A percentile compares a stretch with the other conserved stretches of the same genome.
Conservation (phyloP, 2,797 vertebrate genomes). For the Coregonus sp. region DNA sequence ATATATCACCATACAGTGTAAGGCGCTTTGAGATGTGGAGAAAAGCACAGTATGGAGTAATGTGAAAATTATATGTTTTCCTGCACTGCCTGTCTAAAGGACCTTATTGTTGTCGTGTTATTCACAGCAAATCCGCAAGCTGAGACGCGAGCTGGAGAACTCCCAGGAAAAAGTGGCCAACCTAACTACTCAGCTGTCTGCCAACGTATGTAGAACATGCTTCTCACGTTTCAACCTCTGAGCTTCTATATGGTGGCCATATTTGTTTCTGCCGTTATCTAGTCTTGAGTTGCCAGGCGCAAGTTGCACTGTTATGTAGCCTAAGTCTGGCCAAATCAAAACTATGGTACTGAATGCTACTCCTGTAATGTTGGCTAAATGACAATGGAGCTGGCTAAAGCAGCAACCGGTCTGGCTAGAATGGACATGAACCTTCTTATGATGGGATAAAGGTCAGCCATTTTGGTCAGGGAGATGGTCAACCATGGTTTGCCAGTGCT, state of each 20-base stretch:
- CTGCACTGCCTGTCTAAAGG: background rate
- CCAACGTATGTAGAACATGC: slow-evolving; percentile 82
- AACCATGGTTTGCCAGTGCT: too few species aligned
- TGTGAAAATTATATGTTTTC: background rate
- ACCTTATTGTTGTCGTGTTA: slow-evolving; percentile 16
- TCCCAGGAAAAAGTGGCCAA: slow-evolving; percentile 96
- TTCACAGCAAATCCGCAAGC: slow-evolving; percentile 92
- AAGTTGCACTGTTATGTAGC: background rate
- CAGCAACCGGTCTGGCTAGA: too few species aligned
- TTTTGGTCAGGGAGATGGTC: too few species aligned
- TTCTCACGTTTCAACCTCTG: background rate
- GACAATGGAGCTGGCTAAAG: too few species aligned
- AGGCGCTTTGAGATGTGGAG: too few species aligned
- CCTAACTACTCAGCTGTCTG: slow-evolving; percentile 89
- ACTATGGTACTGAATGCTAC: background rate
- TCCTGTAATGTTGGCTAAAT: background rate
- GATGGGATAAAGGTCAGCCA: too few species aligned
- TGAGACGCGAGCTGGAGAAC: slow-evolving; percentile 91
- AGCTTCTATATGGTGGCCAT: background rate
- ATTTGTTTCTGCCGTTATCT: background rate
- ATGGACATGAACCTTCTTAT: too few species aligned
- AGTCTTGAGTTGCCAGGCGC: background rate
- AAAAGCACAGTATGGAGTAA: background rate
- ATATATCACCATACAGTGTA: too few species aligned
- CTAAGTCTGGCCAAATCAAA: background rate